A percentile compares a stretch with the other conserved stretches of the same genome.
Evolutionary conservation across 2,797 vertebrate genomes (phyloP).

Genomic region (Mionectes olivaceus): DNA sequence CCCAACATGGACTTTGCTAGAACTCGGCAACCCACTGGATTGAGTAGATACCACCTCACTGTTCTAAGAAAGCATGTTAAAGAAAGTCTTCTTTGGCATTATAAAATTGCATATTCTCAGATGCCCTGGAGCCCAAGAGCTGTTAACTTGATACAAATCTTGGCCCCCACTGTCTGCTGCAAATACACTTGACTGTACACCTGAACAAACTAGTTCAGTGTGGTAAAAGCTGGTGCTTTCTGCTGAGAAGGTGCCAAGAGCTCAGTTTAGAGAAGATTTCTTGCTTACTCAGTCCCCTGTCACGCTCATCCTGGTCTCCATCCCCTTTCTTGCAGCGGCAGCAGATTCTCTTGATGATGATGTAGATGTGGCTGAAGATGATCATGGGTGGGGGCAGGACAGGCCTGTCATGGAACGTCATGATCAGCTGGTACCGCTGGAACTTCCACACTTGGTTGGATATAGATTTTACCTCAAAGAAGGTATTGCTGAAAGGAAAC

Average conservation of each 20-base stretch:
- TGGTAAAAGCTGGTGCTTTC: neutral
- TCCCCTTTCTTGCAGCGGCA: slow-evolving; percentile 85
- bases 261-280: neutral
- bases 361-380: slow-evolving; percentile 94
- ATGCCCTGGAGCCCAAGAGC: neutral
- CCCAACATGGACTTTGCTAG: neutral
- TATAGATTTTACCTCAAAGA: slow-evolving; percentile 98
- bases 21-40: neutral
- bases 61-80: neutral
- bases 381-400: slow-evolving; percentile 98
- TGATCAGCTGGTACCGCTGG: slow-evolving; percentile 97
- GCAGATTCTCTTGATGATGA: slow-evolving; percentile 87
- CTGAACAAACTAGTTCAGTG: neutral
- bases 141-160: neutral
- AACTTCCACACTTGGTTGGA: slow-evolving; percentile 99
- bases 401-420: slow-evolving; percentile 97
- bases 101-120: neutral
- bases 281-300: slow-evolving; percentile 91
- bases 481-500: slow-evolving; percentile 90
- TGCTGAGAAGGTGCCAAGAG: neutral
- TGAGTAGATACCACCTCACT: neutral
- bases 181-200: neutral
- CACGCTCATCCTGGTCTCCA: slow-evolving; percentile 92
- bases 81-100: neutral
- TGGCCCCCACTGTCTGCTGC: neutral